Conservation (phyloP, 2,113 vertebrate species). For the Bettongia penicillata region DNA sequence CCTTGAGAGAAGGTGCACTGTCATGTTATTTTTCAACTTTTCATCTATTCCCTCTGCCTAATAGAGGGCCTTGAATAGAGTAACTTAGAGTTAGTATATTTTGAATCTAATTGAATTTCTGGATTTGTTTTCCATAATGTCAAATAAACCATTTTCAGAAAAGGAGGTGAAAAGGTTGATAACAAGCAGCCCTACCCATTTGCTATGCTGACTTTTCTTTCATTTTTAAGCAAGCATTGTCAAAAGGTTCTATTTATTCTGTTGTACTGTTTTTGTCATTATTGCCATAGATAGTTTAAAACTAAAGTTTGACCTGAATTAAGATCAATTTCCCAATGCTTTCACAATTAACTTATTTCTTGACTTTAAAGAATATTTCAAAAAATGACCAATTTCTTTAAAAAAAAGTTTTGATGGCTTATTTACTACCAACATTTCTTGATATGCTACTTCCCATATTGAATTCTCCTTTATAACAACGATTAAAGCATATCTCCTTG, state of each 20-base stretch:
- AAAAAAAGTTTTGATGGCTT: not conserved
- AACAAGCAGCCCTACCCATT: not conserved
- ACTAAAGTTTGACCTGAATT: conserved; percentile 21
- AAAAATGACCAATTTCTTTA: not conserved
- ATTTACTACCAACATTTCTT: not conserved
- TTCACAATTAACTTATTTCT: conserved; percentile 27
- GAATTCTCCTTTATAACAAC: not conserved
- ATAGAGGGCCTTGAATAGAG: not conserved
- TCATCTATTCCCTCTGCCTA: not conserved
- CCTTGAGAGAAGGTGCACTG: not conserved
- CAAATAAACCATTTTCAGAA: not conserved
- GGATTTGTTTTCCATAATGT: not conserved
- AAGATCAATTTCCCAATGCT: conserved; percentile 16
- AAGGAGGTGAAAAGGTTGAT: not conserved
- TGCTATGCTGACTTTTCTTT: not conserved
- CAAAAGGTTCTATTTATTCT: conserved; percentile 14
- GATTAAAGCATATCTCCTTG: not conserved
- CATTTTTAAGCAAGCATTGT: conserved; percentile 22
- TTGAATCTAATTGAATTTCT: not conserved
- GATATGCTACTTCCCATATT: not conserved
- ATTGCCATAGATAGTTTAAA: not conserved
- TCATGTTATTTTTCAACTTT: not conserved
- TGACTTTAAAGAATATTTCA: not conserved
- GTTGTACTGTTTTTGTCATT: not conserved
- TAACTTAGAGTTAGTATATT: not conserved